Conservation (phyloP, 2,113 vertebrate species). For the Maccullochella peelii region DNA sequence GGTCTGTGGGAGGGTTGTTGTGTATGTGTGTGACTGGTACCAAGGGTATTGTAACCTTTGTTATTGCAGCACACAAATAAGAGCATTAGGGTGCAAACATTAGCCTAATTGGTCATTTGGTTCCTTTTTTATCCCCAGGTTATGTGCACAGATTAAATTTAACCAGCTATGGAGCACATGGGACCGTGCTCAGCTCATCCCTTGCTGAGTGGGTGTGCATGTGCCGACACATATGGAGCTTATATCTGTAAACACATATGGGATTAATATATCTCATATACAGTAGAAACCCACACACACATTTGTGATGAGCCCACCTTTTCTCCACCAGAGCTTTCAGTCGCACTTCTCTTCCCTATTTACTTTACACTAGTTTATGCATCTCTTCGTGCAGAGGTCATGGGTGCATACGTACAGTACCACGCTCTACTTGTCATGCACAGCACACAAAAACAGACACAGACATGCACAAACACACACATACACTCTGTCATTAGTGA, state of each 20-base stretch:
- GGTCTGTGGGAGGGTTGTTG: slow-evolving; percentile 9
- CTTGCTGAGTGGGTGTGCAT: slow-evolving; percentile 12
- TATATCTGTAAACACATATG: slow-evolving; percentile 17
- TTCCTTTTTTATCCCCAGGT: slow-evolving; percentile 18
- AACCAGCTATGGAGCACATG: slow-evolving; percentile 24
- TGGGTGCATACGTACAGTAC: not conserved
- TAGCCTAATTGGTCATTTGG: slow-evolving; percentile 54
- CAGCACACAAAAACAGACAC: slow-evolving; percentile 7
- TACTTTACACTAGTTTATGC: not conserved
- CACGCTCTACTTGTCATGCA: not conserved
- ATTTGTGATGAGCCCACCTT: not conserved
- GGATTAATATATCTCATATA: not conserved
- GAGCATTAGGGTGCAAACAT: slow-evolving; percentile 44
- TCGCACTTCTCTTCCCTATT: not conserved
- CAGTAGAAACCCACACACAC: not conserved
- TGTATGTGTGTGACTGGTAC: slow-evolving; percentile 13
- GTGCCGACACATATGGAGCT: slow-evolving; percentile 1
- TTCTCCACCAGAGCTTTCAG: not conserved
- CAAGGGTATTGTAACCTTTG: slow-evolving; percentile 58
- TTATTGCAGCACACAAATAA: slow-evolving; percentile 35
- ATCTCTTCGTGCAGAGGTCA: slow-evolving; percentile 24
- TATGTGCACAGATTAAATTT: slow-evolving; percentile 48
- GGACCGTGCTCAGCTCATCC: not conserved
- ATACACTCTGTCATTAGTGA: slow-evolving; percentile 33
- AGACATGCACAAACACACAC: slow-evolving; percentile 15